phyloP scores from a whole-genome alignment of 2,888 invertebrate species.

The Torymus tubicola region DNA sequence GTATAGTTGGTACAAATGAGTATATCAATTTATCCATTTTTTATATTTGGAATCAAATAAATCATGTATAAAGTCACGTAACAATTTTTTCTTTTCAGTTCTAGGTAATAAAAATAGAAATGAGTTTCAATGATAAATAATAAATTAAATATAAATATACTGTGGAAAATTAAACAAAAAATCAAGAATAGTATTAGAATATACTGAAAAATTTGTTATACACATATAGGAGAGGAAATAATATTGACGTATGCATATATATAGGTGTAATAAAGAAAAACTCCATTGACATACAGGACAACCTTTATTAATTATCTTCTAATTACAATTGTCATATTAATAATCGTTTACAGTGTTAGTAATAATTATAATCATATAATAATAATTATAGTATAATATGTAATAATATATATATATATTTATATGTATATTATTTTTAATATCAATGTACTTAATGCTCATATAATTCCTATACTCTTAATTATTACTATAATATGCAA shows the following conservation, averaged over 20 bases:
- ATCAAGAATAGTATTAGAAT: constrained; percentile 77
- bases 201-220: constrained; percentile 79
- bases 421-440: constrained; percentile 62
- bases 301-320: constrained; percentile 74
- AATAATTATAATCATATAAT: constrained; percentile 68
- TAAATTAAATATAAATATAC: too few relatives aligned
- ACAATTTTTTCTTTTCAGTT: too few relatives aligned
- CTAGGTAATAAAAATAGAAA: too few relatives aligned
- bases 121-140: too few relatives aligned
- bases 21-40: too few relatives aligned
- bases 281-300: constrained; percentile 70
- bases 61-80: too few relatives aligned
- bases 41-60: too few relatives aligned
- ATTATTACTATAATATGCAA: constrained; percentile 70
- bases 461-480: constrained; percentile 62
- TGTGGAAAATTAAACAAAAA: too few relatives aligned
- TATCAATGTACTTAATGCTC: constrained; percentile 70
- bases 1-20: too few relatives aligned
- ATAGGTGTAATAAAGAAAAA: constrained; percentile 22
- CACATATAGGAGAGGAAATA: constrained; percentile 83
- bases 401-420: constrained; percentile 66
- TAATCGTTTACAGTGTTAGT: constrained; percentile 66
- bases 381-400: constrained; percentile 64
- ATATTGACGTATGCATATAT: constrained; percentile 74
- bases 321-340: constrained; percentile 73